Percentiles rank a stretch among this genome's conserved stretches.
Evolutionary conservation across 1,140 invertebrate genomes (phyloP).

Genomic region (Cylas formicarius): DNA sequence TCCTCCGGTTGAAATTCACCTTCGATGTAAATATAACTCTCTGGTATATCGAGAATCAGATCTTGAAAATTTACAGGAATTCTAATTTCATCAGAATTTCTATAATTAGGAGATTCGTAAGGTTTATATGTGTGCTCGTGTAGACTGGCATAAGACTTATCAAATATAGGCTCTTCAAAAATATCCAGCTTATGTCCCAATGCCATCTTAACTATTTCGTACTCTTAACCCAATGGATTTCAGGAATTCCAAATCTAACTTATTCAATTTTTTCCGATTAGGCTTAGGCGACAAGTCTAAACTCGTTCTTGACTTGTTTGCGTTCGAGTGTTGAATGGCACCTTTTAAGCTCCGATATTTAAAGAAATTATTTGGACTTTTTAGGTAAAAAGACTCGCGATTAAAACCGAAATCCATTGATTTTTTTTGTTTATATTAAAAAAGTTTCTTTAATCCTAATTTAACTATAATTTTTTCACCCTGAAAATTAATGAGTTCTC

Average conservation of each 20-base stretch:
- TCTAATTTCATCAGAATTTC: constrained; percentile 26
- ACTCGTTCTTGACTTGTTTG: no score
- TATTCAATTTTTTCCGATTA: no score
- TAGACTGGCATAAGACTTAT: constrained; percentile 6
- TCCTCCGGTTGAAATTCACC: constrained; percentile 15
- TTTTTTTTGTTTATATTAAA: no score
- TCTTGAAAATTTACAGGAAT: constrained; percentile 22
- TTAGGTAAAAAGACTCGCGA: no score
- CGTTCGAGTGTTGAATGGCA: no score
- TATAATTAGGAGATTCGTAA: constrained; percentile 14
- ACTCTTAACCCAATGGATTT: no score
- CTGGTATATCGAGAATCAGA: constrained; percentile 22
- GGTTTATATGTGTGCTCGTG: constrained; percentile 22
- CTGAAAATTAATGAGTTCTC: constrained; percentile 3
- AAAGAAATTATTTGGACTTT: no score
- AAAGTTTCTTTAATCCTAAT: constrained; percentile 7
- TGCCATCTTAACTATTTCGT: no score
- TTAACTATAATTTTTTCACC: constrained; percentile 14
- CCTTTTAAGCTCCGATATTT: no score
- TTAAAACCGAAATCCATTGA: no score
- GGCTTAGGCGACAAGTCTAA: no score
- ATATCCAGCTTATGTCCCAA: constrained; percentile 6
- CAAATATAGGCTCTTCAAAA: neutral
- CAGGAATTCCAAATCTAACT: no score
- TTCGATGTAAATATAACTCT: constrained; percentile 28